Percentiles rank a stretch among this genome's conserved stretches.
phyloP scores from a whole-genome alignment of 2,888 invertebrate genomes.

The Pristionchus arcanus region DNA sequence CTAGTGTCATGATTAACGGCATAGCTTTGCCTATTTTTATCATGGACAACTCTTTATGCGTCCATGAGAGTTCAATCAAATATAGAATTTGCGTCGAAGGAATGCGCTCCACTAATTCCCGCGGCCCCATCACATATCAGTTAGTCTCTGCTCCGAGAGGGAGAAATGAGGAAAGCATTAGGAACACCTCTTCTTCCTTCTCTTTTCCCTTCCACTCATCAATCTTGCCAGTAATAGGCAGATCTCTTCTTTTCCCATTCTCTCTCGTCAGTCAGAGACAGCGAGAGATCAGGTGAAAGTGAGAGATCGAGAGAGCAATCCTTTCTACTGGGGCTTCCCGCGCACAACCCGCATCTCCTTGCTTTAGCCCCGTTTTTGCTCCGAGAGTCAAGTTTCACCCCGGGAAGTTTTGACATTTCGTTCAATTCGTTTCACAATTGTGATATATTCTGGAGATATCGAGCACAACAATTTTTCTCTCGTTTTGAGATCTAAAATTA shows the following conservation, averaged over 20 bases:
- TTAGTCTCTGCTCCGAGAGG: neutral
- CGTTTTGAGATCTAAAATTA: too few species aligned
- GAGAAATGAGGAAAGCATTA: constrained; percentile 32
- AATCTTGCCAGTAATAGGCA: neutral
- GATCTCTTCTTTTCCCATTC: neutral
- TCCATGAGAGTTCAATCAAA: too few species aligned
- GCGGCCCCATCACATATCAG: neutral
- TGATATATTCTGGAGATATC: too few species aligned
- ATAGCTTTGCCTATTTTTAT: too few species aligned
- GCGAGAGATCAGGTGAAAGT: neutral
- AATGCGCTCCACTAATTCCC: neutral
- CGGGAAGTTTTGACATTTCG: neutral
- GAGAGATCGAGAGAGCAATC: neutral
- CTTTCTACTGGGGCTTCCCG: neutral
- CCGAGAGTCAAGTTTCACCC: neutral
- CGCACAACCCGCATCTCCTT: neutral
- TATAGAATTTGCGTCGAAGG: too few species aligned
- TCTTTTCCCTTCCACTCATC: neutral
- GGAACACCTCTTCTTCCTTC: constrained; percentile 21
- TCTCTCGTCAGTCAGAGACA: neutral
- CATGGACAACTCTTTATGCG: too few species aligned
- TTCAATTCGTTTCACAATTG: neutral
- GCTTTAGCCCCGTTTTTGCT: neutral
- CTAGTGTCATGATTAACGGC: too few species aligned
- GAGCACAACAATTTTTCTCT: too few species aligned